Conservation (phyloP, 92 coral and sea anemone species). For the Actinernus sp. region DNA sequence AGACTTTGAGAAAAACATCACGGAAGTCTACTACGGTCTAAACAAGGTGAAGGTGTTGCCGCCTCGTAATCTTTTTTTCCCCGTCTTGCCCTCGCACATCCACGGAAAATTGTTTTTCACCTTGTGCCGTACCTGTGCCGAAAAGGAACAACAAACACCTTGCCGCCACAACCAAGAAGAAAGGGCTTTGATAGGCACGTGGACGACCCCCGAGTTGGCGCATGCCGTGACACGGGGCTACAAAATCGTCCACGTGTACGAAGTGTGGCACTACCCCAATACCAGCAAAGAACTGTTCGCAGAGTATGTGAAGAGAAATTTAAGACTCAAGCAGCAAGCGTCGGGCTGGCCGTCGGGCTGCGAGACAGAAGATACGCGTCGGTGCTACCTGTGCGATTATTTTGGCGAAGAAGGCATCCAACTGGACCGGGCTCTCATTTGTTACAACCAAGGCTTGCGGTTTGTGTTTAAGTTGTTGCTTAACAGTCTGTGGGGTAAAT, state of each 20-base stretch:
- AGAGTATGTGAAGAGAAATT: slow-evolving; percentile 10
- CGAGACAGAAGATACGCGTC: not conserved
- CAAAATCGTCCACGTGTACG: slow-evolving; percentile 5
- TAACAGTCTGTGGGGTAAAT: slow-evolving; percentile 20
- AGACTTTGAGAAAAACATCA: too few species aligned
- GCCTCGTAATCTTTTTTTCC: slow-evolving; percentile 4
- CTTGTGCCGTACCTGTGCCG: slow-evolving; percentile 13
- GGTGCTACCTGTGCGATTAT: not conserved
- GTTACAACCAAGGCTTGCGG: slow-evolving; percentile 4
- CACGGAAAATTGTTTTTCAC: slow-evolving; percentile 15
- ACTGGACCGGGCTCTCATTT: not conserved
- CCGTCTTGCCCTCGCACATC: slow-evolving; percentile 14
- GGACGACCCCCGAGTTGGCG: slow-evolving; percentile 11
- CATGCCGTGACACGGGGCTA: slow-evolving; percentile 22
- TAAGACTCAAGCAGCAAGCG: slow-evolving; percentile 14
- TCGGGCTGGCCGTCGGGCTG: slow-evolving; percentile 24
- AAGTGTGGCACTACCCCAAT: slow-evolving; percentile 27
- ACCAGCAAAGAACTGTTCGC: not conserved
- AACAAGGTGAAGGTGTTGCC: slow-evolving; percentile 2
- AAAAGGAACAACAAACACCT: not conserved
- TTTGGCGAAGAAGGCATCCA: not conserved
- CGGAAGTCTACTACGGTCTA: slow-evolving; percentile 10
- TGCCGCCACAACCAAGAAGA: slow-evolving; percentile 9
- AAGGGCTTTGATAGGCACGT: slow-evolving; percentile 1
- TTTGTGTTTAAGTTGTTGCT: slow-evolving; percentile 9